A percentile compares a stretch with the other conserved stretches of the same genome.
These are phyloP conservation scores for Amitus sp. DNA, from an alignment of 2,888 invertebrate species.

Conservation along the genomic window DNA sequence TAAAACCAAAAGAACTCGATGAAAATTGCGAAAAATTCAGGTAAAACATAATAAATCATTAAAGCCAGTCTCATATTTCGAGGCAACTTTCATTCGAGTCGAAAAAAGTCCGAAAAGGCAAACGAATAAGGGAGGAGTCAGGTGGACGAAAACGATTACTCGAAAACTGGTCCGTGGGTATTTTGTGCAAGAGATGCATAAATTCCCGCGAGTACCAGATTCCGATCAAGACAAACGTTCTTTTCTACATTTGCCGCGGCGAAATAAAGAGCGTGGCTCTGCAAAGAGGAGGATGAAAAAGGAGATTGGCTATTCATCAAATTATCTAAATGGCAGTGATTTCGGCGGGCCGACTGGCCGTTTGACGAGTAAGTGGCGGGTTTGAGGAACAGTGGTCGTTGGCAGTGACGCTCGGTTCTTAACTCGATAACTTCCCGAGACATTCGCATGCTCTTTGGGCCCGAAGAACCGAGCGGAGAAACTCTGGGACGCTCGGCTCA, in stretches of 20 bases:
- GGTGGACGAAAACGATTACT: too few relatives aligned
- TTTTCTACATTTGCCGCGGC: slow-evolving; percentile 36
- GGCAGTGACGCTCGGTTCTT: slow-evolving; percentile 52
- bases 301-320: slow-evolving; percentile 69
- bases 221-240: slow-evolving; percentile 27
- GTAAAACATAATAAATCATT: too few relatives aligned
- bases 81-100: too few relatives aligned
- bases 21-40: too few relatives aligned
- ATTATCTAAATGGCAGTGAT: slow-evolving; percentile 72
- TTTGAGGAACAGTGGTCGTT: slow-evolving; percentile 53
- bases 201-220: slow-evolving; percentile 13
- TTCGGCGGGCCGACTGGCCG: slow-evolving; percentile 64
- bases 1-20: too few relatives aligned
- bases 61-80: too few relatives aligned
- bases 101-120: too few relatives aligned
- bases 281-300: slow-evolving; percentile 43
- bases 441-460: too few relatives aligned
- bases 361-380: slow-evolving; percentile 66
- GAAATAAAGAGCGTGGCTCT: slow-evolving; percentile 22
- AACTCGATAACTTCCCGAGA: too few relatives aligned
- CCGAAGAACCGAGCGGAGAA: slow-evolving; percentile 40
- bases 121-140: too few relatives aligned
- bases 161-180: too few relatives aligned
- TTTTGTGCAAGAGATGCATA: slow-evolving; percentile 1
- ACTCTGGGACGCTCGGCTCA: slow-evolving; percentile 59